phyloP scores from a whole-genome alignment of 2,888 invertebrate species.

The Leistus spinibarbis region DNA sequence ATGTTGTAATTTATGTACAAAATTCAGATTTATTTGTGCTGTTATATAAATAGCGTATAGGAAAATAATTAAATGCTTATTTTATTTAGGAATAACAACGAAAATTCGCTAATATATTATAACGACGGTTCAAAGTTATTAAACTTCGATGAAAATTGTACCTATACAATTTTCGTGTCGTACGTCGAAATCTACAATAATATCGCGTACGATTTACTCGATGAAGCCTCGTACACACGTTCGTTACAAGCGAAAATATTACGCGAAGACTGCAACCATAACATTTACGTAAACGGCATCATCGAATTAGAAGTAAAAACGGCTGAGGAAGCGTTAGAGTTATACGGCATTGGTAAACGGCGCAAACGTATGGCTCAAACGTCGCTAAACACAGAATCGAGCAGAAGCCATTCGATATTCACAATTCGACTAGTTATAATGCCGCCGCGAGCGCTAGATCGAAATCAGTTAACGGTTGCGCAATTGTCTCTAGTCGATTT shows the following conservation, averaged over 20 bases:
- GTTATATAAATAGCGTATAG: too few relatives aligned
- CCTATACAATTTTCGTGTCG: constrained; percentile 88
- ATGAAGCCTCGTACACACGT: constrained; percentile 70
- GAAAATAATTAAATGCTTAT: not conserved
- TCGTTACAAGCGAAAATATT: constrained; percentile 85
- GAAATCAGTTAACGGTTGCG: constrained; percentile 51
- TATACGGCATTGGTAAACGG: constrained; percentile 85
- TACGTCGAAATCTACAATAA: constrained; percentile 98
- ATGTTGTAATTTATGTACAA: too few relatives aligned
- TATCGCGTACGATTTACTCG: constrained; percentile 92
- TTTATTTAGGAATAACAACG: not conserved
- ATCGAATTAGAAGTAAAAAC: constrained; percentile 94
- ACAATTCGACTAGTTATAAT: constrained; percentile 80
- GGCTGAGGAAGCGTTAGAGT: constrained; percentile 92
- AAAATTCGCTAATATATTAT: not conserved
- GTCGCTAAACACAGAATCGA: constrained; percentile 91
- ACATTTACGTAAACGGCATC: constrained; percentile 94
- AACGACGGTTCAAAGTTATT: constrained; percentile 13
- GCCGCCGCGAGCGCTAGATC: not conserved
- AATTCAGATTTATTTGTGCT: too few relatives aligned
- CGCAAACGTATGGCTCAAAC: constrained; percentile 93
- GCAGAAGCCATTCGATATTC: constrained; percentile 96
- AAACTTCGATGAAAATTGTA: constrained; percentile 11
- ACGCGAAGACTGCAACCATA: constrained; percentile 82
- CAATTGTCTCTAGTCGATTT: constrained; percentile 96